Evolutionary conservation across 2,113 vertebrate species (phyloP).

Genomic region (Terrapene triunguis): DNA sequence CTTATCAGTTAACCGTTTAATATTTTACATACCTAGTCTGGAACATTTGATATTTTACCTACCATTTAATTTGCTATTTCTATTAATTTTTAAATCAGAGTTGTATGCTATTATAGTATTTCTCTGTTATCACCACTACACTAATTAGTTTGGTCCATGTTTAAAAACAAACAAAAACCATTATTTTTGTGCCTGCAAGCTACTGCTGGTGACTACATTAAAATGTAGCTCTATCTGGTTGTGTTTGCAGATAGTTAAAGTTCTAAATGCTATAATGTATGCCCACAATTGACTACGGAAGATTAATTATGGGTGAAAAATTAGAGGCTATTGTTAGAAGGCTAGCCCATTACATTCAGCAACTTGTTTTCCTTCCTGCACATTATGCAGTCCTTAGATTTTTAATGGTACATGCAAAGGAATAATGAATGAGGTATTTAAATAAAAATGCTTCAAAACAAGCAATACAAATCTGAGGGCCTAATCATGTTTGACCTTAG

Average conservation of each 20-base stretch:
- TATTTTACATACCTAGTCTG: no score
- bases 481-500: slow-evolving; percentile 1
- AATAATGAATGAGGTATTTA: not conserved
- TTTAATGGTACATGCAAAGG: not conserved
- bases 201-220: not conserved
- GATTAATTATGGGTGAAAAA: slow-evolving; percentile 9
- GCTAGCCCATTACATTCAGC: not conserved
- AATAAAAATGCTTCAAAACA: slow-evolving; percentile 37
- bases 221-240: not conserved
- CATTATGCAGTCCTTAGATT: slow-evolving; percentile 22
- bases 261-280: not conserved
- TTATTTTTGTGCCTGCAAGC: slow-evolving; percentile 1
- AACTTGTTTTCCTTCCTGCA: not conserved
- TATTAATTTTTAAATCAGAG: not conserved
- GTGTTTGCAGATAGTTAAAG: not conserved
- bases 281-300: not conserved
- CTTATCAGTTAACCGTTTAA: no score
- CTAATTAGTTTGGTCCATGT: not conserved
- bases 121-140: not conserved
- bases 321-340: not conserved
- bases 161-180: not conserved
- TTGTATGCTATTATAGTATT: not conserved
- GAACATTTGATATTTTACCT: not conserved
- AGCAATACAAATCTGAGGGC: slow-evolving; percentile 12
- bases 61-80: not conserved